Conservation (phyloP, 23 tunicate species). For the Aplidium turbinatum region DNA sequence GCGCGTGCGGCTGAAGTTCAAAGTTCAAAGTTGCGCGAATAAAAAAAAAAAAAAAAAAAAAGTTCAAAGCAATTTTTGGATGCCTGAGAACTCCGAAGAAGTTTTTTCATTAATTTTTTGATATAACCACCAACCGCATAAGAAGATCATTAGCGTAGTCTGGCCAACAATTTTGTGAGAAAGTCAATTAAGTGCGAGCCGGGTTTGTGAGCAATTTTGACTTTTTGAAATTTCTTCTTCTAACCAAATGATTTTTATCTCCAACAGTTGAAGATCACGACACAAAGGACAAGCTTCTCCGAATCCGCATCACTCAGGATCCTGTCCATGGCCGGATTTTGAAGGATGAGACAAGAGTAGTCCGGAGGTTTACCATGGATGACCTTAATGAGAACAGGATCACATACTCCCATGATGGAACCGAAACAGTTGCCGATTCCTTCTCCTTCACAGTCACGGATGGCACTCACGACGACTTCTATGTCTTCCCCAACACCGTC, state of each 20-base stretch:
- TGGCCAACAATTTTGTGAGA: too few species aligned
- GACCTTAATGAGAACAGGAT: slow-evolving; percentile 85
- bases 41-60: too few species aligned
- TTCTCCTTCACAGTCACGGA: slow-evolving; percentile 94
- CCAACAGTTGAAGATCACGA: slow-evolving; percentile 86
- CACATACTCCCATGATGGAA: slow-evolving; percentile 84
- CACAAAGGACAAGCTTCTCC: slow-evolving; percentile 70
- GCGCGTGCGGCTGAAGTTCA: too few species aligned
- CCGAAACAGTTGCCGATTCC: slow-evolving; percentile 85
- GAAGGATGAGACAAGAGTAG: slow-evolving; percentile 32
- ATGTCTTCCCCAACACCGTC: slow-evolving; percentile 78
- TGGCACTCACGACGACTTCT: slow-evolving; percentile 95
- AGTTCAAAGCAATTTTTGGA: too few species aligned
- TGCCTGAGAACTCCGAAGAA: too few species aligned
- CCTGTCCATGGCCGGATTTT: slow-evolving; percentile 91
- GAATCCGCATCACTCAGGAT: slow-evolving; percentile 68
- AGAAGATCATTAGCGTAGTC: too few species aligned
- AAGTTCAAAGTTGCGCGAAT: too few species aligned
- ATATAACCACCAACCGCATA: too few species aligned
- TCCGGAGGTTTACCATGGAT: slow-evolving; percentile 81
- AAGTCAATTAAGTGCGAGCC: too few species aligned
- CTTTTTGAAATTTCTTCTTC: too few species aligned
- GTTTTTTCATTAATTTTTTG: too few species aligned
- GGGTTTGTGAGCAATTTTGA: too few species aligned
- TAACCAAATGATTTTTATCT: background rate